Evolutionary conservation across 2,113 vertebrate species (phyloP).

Genomic region (Burhinus oedicnemus): DNA sequence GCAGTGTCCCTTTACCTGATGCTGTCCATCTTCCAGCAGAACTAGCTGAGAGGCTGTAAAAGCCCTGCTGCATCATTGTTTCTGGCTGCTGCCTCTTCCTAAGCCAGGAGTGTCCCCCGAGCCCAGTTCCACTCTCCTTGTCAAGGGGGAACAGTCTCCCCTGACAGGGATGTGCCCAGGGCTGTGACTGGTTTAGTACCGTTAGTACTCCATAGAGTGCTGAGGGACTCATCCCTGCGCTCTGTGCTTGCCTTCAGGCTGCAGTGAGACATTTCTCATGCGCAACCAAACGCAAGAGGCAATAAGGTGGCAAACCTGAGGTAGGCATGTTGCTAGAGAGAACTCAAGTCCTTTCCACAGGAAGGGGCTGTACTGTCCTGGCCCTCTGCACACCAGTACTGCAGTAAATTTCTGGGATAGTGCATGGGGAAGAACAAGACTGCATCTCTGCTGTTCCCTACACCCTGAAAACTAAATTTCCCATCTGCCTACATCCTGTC

Average conservation of each 20-base stretch:
- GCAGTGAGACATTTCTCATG: neutral
- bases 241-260: neutral
- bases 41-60: neutral
- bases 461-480: neutral
- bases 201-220: neutral
- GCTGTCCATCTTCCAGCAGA: neutral
- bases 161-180: neutral
- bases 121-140: neutral
- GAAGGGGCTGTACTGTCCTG: neutral
- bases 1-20: neutral
- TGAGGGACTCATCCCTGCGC: neutral
- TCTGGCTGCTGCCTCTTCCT: neutral
- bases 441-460: neutral
- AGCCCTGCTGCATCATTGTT: neutral
- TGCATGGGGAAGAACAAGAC: neutral
- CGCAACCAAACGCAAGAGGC: neutral
- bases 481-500: neutral
- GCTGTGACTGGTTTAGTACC: neutral
- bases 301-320: neutral
- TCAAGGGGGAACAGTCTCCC: neutral
- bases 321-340: neutral
- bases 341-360: neutral
- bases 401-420: neutral
- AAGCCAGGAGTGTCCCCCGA: neutral
- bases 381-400: neutral